Conservation (phyloP, 1,140 invertebrate genomes). For the Cataglyphis hispanica region DNA sequence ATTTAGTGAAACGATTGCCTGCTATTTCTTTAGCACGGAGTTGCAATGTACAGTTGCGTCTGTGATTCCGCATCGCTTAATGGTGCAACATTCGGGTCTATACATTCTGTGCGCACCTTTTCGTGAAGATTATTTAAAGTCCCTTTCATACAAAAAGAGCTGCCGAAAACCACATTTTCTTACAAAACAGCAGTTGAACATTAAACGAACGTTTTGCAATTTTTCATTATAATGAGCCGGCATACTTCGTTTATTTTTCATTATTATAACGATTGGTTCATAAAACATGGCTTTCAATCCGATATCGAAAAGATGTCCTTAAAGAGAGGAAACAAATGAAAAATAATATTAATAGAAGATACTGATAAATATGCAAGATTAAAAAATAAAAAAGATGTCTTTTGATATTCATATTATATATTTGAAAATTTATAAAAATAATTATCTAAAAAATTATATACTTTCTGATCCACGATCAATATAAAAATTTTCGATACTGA, state of each 20-base stretch:
- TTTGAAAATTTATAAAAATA: neutral
- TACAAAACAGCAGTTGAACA: slow-evolving; percentile 31
- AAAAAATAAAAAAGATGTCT: neutral
- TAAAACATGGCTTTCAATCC: neutral
- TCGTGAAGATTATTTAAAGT: slow-evolving; percentile 61
- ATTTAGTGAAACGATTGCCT: neutral
- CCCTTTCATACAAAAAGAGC: slow-evolving; percentile 54
- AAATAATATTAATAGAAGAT: neutral
- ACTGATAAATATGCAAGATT: neutral
- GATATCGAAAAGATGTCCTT: neutral
- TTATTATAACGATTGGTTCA: slow-evolving; percentile 21
- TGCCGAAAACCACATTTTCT: slow-evolving; percentile 66
- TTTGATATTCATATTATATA: neutral
- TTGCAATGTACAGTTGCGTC: slow-evolving; percentile 44
- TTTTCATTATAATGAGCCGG: slow-evolving; percentile 47
- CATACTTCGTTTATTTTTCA: slow-evolving; percentile 27
- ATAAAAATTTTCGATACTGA: neutral
- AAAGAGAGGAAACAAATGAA: neutral
- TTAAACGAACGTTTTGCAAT: slow-evolving; percentile 63
- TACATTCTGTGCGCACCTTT: neutral
- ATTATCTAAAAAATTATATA: neutral
- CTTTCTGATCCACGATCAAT: no score
- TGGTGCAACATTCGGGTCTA: slow-evolving; percentile 56
- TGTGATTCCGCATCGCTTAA: slow-evolving; percentile 66
- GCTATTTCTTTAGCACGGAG: slow-evolving; percentile 26